These are phyloP conservation scores for Muscicapa striata DNA, from an alignment of 2,797 vertebrate genomes.

Conservation along the genomic window DNA sequence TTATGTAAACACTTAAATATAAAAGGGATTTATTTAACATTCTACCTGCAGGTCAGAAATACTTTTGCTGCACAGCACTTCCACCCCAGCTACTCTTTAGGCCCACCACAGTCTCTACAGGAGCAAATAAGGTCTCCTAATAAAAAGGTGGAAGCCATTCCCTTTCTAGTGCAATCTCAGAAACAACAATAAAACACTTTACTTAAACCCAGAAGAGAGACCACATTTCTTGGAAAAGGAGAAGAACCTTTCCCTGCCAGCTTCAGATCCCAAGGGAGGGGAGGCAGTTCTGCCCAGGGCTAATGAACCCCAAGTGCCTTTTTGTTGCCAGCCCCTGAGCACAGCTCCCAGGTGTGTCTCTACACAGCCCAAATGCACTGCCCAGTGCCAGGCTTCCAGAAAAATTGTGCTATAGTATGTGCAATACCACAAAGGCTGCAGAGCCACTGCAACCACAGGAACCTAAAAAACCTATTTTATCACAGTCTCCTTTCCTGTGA, in stretches of 20 bases:
- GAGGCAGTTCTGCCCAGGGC: rapidly evolving
- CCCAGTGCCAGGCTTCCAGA: background rate
- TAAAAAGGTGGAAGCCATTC: rapidly evolving
- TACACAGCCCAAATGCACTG: rapidly evolving
- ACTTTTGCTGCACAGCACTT: rapidly evolving
- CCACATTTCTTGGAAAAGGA: rapidly evolving
- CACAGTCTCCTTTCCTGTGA: background rate
- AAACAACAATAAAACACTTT: background rate
- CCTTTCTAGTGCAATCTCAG: rapidly evolving
- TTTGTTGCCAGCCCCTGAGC: no score
- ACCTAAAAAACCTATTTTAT: rapidly evolving
- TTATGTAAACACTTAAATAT: rapidly evolving
- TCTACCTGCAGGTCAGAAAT: background rate
- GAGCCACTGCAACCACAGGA: background rate
- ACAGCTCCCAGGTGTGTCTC: background rate
- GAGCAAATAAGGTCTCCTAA: rapidly evolving
- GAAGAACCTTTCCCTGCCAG: rapidly evolving
- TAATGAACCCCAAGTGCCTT: background rate
- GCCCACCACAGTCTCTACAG: background rate
- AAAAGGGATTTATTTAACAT: background rate
- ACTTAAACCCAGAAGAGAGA: rapidly evolving
- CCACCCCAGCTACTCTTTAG: background rate
- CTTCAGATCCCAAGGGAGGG: rapidly evolving
- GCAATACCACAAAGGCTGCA: background rate
- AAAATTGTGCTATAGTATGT: rapidly evolving